A percentile compares a stretch with the other conserved stretches of the same genome.
phyloP scores from a whole-genome alignment of 2,113 vertebrate species.

The Oenanthe melanoleuca region DNA sequence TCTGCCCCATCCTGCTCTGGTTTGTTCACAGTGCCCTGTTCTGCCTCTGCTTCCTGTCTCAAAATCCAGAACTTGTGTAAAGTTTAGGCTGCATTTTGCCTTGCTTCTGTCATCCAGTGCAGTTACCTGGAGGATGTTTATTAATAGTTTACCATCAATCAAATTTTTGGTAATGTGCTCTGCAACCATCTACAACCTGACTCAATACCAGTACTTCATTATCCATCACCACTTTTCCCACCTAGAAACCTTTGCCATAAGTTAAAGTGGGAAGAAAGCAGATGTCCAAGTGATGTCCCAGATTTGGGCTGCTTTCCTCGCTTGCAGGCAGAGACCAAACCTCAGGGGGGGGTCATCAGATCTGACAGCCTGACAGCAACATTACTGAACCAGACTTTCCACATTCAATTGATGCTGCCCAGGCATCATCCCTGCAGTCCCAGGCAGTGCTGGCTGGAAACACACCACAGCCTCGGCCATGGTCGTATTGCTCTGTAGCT shows the following conservation, averaged over 20 bases:
- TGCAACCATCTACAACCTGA: fast-evolving
- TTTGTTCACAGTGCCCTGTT: background rate
- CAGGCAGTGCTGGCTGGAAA: background rate
- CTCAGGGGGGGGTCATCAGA: background rate
- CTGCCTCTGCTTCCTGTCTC: constrained; percentile 34
- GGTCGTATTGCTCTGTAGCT: background rate
- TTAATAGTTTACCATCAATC: background rate
- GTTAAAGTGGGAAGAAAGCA: background rate
- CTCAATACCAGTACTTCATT: background rate
- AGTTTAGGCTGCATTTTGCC: background rate
- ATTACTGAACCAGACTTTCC: background rate
- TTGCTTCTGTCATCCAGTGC: background rate
- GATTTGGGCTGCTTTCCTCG: background rate
- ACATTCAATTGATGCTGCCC: background rate
- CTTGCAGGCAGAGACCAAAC: background rate
- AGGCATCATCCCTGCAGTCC: background rate
- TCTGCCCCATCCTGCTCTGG: background rate
- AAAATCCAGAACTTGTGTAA: background rate
- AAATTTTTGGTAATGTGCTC: background rate
- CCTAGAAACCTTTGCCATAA: background rate
- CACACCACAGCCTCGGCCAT: background rate
- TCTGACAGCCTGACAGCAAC: background rate
- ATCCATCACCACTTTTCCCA: background rate
- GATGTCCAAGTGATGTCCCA: background rate
- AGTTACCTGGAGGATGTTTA: background rate